Evolutionary conservation across 1,140 invertebrate species (phyloP), one percentile per base, ranked within the genome.

Genomic region (Ceratina japonica): DNA sequence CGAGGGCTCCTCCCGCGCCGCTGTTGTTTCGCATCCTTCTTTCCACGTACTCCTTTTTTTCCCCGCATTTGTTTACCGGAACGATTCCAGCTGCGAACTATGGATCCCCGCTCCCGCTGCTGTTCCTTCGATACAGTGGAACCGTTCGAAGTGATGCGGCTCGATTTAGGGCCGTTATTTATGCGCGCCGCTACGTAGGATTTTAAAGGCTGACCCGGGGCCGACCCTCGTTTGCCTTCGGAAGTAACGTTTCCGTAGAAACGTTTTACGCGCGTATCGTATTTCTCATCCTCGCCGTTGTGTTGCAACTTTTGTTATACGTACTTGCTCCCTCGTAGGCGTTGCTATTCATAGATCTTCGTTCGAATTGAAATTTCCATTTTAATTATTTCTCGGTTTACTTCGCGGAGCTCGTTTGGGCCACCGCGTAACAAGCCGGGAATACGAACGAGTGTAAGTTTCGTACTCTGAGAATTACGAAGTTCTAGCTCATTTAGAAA

Each of bases 91-190:
- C 56, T 61, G 37, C 58, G 20, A 63, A 37, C 54, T 58, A 71
- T 58, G 69, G 27, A 16, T 58, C 58, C 2, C 5, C 10, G 37
- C 31, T 16, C n/a, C n/a, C n/a, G n/a, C n/a, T n/a, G 13, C 3
- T n/a, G 16, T 18, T 59, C 20, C 27, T 59, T 7, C 68, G 68
- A 20, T 56, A 20, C 52, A 22, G 2, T 3, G 69, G 58, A 71
- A 37, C 16, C 16, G 16, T 27, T 24, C 16, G 16, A 54, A 27
- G 16, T 20, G 12, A 20, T n/a, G 16, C 51, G n/a, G 24, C 22
- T 54, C 66, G 66, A 27, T 69, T 69, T 69, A 52, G 66, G 20
- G 24, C 5, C 12, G 49, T 69, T 69, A 69, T 69, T 69, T 69
- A 54, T 69, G 66, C 16, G 5, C 2, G 22, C 18, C 18, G 16